Conservation (phyloP, 2,113 vertebrate species). For the Myiagra hebetior region DNA sequence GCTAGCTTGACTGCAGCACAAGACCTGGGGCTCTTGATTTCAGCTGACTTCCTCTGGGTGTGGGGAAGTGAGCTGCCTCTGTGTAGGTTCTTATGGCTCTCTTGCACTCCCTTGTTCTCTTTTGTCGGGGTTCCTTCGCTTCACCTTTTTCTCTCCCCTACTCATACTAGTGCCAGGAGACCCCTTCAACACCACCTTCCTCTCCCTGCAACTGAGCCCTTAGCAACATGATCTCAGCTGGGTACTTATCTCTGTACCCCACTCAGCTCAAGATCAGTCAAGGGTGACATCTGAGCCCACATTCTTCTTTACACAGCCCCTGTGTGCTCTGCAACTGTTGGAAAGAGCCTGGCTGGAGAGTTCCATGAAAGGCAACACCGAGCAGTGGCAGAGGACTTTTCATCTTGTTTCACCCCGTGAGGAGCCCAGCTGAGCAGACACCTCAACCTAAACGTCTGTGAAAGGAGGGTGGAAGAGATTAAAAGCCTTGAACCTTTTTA, state of each 20-base stretch:
- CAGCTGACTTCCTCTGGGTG: not conserved
- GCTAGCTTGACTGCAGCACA: not conserved
- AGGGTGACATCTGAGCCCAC: conserved; percentile 42
- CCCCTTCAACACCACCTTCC: not conserved
- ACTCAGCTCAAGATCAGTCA: conserved; percentile 26
- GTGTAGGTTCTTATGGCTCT: not conserved
- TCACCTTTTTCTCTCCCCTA: not conserved
- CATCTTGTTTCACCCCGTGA: not conserved
- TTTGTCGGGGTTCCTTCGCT: not conserved
- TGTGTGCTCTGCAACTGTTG: not conserved
- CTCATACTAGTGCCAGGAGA: not conserved
- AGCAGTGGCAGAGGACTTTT: not conserved
- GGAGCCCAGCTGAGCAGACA: not conserved
- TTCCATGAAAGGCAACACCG: conserved; percentile 37
- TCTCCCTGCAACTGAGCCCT: not conserved
- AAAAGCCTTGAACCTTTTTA: not conserved
- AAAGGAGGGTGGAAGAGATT: not conserved
- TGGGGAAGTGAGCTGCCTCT: not conserved
- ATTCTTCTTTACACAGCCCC: not conserved
- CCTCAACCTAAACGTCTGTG: not conserved
- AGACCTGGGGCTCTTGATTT: not conserved
- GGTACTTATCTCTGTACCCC: not conserved
- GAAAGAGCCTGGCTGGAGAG: not conserved
- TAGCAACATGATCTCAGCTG: not conserved
- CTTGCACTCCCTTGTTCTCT: not conserved